phyloP scores from a whole-genome alignment of 1,140 invertebrate species.

The Heliconius hermathena region DNA sequence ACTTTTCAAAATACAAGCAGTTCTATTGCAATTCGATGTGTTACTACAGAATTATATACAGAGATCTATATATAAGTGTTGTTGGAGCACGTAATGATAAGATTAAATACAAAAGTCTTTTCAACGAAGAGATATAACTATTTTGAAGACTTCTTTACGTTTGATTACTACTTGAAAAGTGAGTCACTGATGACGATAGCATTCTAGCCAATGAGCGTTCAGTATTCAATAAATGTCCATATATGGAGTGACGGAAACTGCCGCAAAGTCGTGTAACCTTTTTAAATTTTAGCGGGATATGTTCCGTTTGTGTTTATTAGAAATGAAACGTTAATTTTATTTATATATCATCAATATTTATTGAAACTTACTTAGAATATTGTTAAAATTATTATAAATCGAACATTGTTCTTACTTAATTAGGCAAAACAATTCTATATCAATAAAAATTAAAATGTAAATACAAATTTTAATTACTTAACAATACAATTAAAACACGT shows the following conservation, averaged over 20 bases:
- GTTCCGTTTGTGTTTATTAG: neutral
- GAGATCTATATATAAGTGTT: constrained; percentile 51
- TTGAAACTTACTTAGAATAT: neutral
- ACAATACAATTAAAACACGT: too few relatives aligned
- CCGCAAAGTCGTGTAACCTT: constrained; percentile 39
- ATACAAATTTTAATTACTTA: neutral
- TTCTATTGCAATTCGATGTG: constrained; percentile 43
- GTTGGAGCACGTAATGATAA: constrained; percentile 45
- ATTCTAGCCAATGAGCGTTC: constrained; percentile 65
- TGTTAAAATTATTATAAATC: too few relatives aligned
- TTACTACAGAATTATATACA: constrained; percentile 46
- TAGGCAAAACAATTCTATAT: too few relatives aligned
- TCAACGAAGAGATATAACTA: constrained; percentile 46
- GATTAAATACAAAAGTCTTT: constrained; percentile 59
- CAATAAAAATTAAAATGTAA: too few relatives aligned
- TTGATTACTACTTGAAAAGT: constrained; percentile 63
- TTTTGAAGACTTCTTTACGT: constrained; percentile 48
- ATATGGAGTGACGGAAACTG: constrained; percentile 73
- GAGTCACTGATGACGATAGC: constrained; percentile 70
- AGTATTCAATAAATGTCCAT: constrained; percentile 77
- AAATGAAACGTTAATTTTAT: constrained; percentile 9
- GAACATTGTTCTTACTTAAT: too few relatives aligned
- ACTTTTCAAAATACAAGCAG: constrained; percentile 58
- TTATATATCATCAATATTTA: neutral
- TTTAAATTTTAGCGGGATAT: constrained; percentile 55